phyloP scores from a whole-genome alignment of 2,113 vertebrate species.

The Percopsis transmontana region DNA sequence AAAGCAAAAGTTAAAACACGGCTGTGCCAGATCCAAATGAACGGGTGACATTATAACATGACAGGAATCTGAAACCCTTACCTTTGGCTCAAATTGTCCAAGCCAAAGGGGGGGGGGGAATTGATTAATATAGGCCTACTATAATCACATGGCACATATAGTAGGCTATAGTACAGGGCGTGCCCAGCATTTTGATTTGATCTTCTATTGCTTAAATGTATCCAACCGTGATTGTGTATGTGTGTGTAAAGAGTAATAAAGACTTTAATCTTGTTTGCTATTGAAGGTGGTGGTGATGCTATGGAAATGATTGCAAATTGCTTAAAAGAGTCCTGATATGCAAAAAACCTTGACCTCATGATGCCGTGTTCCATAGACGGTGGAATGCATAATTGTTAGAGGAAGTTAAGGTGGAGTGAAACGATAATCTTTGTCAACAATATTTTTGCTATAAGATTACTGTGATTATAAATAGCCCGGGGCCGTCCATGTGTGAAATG shows the following conservation, averaged over 20 bases:
- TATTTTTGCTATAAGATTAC: constrained; percentile 42
- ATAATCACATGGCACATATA: too few relatives aligned
- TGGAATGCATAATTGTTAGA: constrained; percentile 63
- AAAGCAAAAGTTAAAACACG: constrained; percentile 51
- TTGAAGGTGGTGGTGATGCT: constrained; percentile 75
- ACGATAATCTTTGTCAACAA: constrained; percentile 52
- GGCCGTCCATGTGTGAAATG: constrained; percentile 43
- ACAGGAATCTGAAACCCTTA: constrained; percentile 38
- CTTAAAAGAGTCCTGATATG: constrained; percentile 76
- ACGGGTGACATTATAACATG: constrained; percentile 40
- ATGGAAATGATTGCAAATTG: constrained; percentile 83
- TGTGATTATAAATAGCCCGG: constrained; percentile 44
- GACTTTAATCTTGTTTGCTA: constrained; percentile 78
- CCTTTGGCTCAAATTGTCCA: constrained; percentile 12
- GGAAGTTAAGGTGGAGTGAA: constrained; percentile 57
- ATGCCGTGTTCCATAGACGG: constrained; percentile 63
- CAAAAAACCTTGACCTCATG: constrained; percentile 74
- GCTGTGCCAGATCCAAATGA: constrained; percentile 29
- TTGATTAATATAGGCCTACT: too few relatives aligned
- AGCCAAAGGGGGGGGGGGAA: not conserved
- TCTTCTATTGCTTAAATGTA: too few relatives aligned
- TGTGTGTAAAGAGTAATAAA: constrained; percentile 32
- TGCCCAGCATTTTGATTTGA: too few relatives aligned
- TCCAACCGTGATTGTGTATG: too few relatives aligned
- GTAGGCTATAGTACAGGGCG: too few relatives aligned